phyloP scores from a whole-genome alignment of 2,113 vertebrate species.

The Oenanthe oenanthe region DNA sequence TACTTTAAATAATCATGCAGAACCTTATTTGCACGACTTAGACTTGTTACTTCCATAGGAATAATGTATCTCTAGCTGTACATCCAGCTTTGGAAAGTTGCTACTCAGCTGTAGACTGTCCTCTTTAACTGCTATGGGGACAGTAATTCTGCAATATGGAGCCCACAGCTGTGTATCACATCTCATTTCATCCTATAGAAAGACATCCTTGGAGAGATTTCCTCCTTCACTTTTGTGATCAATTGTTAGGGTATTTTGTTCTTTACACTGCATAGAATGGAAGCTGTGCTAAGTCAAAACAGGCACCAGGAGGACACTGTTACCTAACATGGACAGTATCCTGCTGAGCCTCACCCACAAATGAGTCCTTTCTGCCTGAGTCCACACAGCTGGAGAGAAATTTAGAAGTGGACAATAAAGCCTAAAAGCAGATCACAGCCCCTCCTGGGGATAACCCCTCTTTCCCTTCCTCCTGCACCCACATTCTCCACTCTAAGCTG shows the following conservation, averaged over 20 bases:
- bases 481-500: background rate
- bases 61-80: background rate
- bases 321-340: background rate
- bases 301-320: background rate
- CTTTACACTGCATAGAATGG: background rate
- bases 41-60: background rate
- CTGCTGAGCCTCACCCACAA: background rate
- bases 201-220: background rate
- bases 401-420: background rate
- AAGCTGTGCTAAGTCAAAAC: background rate
- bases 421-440: background rate
- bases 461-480: background rate
- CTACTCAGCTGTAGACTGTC: background rate
- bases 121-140: background rate
- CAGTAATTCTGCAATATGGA: accelerated
- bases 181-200: background rate
- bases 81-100: background rate
- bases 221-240: background rate
- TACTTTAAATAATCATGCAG: slow-evolving; percentile 38
- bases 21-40: slow-evolving; percentile 12
- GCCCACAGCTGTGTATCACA: accelerated
- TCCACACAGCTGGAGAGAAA: background rate
- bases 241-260: background rate
- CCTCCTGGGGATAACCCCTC: background rate
- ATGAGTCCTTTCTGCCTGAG: background rate